Base-by-base conservation (phyloP, 1,140 invertebrate genomes). In the Gryllus bimaculatus region DNA sequence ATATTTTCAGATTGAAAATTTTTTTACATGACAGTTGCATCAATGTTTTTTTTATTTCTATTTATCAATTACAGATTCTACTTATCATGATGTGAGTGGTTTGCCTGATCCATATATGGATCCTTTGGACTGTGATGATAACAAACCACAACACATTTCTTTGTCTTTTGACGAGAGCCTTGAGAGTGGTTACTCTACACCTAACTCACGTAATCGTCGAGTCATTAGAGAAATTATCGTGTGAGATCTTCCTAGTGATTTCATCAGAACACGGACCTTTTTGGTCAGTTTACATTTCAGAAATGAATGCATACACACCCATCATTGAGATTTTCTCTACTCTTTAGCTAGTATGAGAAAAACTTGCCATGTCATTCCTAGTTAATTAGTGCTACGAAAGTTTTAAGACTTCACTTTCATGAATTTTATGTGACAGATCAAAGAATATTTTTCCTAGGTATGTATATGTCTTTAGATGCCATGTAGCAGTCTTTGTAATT, bases 221-320 rank as follows among this genome's bases (percentile, higher is more conserved):
- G 95, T 97, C 84, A 97, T 97, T 83, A 90, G 95, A 80, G 96
- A 97, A 86, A 97, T 97, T 85, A 97, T 97, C 86, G 96, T 98
- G 84, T 98, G 92, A 94, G 18, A 39, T 39, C 26, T 39, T 39
- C 26, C 26, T 2, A 39, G 26, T 39, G 26, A 39, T 39, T 39
- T 39, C 26, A 39, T 39, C 26, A 39, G 26, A 39, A 39, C 26
- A 39, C 5, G 26, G 5, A 39, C 26, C 26, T 39, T 5, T 39
- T 39, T 39, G 26, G 26, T 39, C 26, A 39, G 26, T 39, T 39
- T 39, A 39, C 26, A 39, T 39, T 39, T 39, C 26, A 39, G 26
- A 39, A 39, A 39, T 39, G 26, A 39, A 39, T 39, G 26, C 26
- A 39, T 39, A 39, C 5, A 39, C 26, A 39, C 26, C 26, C 26